Evolutionary conservation across 35 echinoderm and acorn worm genomes (phyloP).

Genomic region (Lytechinus pictus): DNA sequence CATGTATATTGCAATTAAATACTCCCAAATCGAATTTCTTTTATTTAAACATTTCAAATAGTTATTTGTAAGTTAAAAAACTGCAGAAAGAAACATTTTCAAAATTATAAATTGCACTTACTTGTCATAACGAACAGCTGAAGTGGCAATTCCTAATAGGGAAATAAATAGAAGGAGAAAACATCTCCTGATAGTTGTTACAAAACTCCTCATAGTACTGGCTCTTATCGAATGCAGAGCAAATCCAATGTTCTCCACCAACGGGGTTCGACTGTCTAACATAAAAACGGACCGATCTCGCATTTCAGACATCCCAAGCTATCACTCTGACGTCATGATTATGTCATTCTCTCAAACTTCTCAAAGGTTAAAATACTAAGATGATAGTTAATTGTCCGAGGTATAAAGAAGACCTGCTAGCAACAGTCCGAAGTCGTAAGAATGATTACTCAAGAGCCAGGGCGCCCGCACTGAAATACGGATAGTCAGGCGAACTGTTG

Average conservation of each 20-base stretch:
- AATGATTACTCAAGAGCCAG: not conserved
- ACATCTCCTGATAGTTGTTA: not conserved
- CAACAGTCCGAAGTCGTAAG: not conserved
- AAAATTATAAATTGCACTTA: not conserved
- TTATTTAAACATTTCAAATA: too few species aligned
- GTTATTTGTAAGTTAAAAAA: too few species aligned
- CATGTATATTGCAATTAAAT: too few species aligned
- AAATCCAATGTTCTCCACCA: not conserved
- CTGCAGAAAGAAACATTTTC: too few species aligned
- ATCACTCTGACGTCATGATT: not conserved
- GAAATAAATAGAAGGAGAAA: not conserved
- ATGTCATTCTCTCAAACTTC: not conserved
- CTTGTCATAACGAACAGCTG: constrained; percentile 48
- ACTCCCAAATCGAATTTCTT: too few species aligned
- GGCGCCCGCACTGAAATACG: not conserved
- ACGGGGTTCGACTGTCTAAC: too few species aligned
- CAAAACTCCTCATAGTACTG: not conserved
- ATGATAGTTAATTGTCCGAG: not conserved
- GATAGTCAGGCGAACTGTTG: not conserved
- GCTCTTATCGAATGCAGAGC: not conserved
- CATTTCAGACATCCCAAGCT: not conserved
- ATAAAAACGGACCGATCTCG: not conserved
- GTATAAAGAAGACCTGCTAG: not conserved
- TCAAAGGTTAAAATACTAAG: not conserved
- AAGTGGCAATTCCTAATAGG: not conserved